Evolutionary conservation across 2,113 vertebrate genomes (phyloP).

Genomic region (Dipodomys spectabilis): DNA sequence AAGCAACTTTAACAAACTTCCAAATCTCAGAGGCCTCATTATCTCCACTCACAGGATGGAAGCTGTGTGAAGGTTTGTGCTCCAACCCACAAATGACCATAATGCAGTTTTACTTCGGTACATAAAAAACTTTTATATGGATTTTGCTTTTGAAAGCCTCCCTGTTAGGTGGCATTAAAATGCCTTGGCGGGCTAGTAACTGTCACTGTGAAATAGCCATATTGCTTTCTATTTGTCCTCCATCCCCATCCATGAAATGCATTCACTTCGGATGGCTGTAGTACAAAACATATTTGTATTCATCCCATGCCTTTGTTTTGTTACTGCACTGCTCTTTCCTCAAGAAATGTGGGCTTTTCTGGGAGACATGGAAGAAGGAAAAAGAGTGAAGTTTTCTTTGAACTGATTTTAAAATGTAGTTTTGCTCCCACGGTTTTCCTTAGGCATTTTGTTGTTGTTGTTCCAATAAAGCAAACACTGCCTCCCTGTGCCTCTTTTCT

Average conservation of each 20-base stretch:
- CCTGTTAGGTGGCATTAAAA: neutral
- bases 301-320: conserved; percentile 29
- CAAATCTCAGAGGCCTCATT: neutral
- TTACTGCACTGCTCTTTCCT: neutral
- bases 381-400: conserved; percentile 32
- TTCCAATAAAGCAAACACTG: neutral
- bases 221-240: neutral
- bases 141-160: neutral
- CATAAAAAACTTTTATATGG: neutral
- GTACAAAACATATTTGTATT: conserved; percentile 47
- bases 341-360: conserved; percentile 37
- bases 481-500: neutral
- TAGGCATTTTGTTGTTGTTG: neutral
- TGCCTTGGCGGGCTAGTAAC: neutral
- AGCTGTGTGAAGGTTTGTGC: neutral
- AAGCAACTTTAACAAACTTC: neutral
- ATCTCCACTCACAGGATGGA: neutral
- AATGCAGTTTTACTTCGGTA: neutral
- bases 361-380: neutral
- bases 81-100: neutral
- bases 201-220: neutral
- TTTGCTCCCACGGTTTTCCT: neutral
- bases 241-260: neutral
- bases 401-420: conserved; percentile 24
- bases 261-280: neutral